Conservation (phyloP, 2,113 vertebrate genomes). For the Paramisgurnus dabryanus region DNA sequence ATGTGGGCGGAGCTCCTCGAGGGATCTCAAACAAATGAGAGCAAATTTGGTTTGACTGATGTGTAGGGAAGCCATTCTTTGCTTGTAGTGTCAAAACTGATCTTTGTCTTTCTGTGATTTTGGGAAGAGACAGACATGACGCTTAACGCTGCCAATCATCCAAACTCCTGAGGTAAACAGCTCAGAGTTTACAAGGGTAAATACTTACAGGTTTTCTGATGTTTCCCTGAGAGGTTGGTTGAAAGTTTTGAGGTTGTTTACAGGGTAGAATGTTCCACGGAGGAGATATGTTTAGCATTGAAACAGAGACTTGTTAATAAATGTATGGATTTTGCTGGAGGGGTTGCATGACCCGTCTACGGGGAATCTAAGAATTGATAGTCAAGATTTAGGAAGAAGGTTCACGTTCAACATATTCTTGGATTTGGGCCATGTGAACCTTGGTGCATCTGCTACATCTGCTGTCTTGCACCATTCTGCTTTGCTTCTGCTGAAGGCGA, state of each 20-base stretch:
- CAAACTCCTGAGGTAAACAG: conserved; percentile 1
- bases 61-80: conserved; percentile 33
- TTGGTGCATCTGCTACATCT: conserved; percentile 23
- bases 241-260: conserved; percentile 2
- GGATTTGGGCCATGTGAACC: not conserved
- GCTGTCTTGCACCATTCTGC: not conserved
- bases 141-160: conserved; percentile 43
- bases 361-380: not conserved
- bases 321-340: not conserved
- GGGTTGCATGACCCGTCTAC: not conserved
- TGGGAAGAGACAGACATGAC: conserved; percentile 33
- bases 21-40: conserved; percentile 32
- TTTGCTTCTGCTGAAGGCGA: not conserved
- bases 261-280: not conserved
- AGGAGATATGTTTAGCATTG: not conserved
- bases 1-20: not conserved
- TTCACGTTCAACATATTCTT: not conserved
- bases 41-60: conserved; percentile 49
- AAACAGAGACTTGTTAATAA: not conserved
- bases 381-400: not conserved
- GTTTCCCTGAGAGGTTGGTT: not conserved
- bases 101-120: conserved; percentile 33
- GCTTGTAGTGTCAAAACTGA: conserved; percentile 33
- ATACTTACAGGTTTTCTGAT: not conserved
- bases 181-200: not conserved